Evolutionary conservation across 2,888 invertebrate species (phyloP).

Genomic region (Tineola bisselliella): DNA sequence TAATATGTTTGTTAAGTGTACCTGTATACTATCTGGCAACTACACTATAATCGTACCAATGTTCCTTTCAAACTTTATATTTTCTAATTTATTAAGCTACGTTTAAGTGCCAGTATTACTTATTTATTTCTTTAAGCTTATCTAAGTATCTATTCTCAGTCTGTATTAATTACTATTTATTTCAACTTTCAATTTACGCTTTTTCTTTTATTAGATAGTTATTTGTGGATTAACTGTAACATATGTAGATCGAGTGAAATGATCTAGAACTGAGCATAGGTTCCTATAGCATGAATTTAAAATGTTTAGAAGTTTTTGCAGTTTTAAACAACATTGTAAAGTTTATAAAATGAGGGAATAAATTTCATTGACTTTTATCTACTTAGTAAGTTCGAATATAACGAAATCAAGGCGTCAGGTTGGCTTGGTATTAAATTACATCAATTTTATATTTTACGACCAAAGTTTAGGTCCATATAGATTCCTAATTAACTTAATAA

Average conservation of each 20-base stretch:
- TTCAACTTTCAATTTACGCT: background rate
- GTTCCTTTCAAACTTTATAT: background rate
- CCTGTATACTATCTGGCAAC: background rate
- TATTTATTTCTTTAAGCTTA: background rate
- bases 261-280: slow-evolving; percentile 60
- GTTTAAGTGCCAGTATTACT: slow-evolving; percentile 1
- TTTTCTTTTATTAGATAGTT: background rate
- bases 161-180: background rate
- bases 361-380: background rate
- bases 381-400: background rate
- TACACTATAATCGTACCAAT: background rate
- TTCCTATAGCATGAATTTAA: slow-evolving; percentile 59
- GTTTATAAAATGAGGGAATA: background rate
- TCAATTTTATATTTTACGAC: background rate
- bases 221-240: background rate
- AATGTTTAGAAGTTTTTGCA: slow-evolving; percentile 16
- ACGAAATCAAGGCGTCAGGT: background rate
- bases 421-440: background rate
- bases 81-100: background rate
- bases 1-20: background rate
- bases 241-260: slow-evolving; percentile 24
- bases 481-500: background rate
- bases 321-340: background rate
- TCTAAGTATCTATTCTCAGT: background rate
- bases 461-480: background rate